Conservation (phyloP, 2,113 vertebrate species). For the Chaetodon auriga region DNA sequence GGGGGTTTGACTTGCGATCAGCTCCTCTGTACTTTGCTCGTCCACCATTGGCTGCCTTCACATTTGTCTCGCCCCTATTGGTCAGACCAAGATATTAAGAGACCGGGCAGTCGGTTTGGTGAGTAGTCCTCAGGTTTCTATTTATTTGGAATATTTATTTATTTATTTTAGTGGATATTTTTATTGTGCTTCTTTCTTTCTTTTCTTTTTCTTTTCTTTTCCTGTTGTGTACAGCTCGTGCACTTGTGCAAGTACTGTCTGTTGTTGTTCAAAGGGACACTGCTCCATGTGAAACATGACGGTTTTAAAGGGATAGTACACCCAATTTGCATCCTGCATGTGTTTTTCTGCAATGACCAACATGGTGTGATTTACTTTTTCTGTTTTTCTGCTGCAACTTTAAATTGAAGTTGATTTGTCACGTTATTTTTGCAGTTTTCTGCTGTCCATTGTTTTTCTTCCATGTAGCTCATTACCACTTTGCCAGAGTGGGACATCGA, state of each 20-base stretch:
- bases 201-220: not conserved
- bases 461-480: conserved; percentile 1
- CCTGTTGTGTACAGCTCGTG: conserved; percentile 61
- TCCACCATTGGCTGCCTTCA: conserved; percentile 68
- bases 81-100: conserved; percentile 61
- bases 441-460: not conserved
- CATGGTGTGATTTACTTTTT: conserved; percentile 42
- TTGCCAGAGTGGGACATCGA: conserved; percentile 30
- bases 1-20: conserved; percentile 19
- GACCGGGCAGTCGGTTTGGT: conserved; percentile 61
- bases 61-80: conserved; percentile 60
- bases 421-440: conserved; percentile 1
- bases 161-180: conserved; percentile 74
- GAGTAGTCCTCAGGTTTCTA: conserved; percentile 82
- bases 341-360: conserved; percentile 64
- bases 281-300: conserved; percentile 42
- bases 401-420: conserved; percentile 6
- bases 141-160: conserved; percentile 84
- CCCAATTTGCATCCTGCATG: conserved; percentile 64
- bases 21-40: conserved; percentile 53
- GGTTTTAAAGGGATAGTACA: conserved; percentile 63
- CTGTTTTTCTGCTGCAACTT: conserved; percentile 2
- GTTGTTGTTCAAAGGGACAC: conserved; percentile 48
- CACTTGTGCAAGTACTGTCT: conserved; percentile 58
- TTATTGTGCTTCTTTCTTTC: conserved; percentile 48